Base-by-base conservation (phyloP, 2,888 invertebrate genomes). In the Orthonychiurus folsomi region DNA sequence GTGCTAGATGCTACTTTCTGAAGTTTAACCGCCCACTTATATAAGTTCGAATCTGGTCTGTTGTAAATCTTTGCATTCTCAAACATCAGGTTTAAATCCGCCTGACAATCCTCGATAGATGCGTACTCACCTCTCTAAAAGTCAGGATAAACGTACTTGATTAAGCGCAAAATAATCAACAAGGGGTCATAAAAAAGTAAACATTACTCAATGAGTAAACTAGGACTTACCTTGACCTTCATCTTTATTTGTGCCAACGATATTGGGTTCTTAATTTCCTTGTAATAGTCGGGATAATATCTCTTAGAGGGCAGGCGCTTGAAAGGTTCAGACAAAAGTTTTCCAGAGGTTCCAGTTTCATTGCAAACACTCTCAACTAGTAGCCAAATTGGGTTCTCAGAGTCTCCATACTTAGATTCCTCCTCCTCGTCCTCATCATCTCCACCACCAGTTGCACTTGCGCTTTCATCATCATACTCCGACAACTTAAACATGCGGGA, bases 261-360 rank as follows among this genome's bases (percentile, higher is more conserved):
- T 72, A 99, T 87, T 0, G 99, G 97, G 75, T 90, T 89, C 76
- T 93, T 91, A 59, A 99, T 97, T 76, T 94, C 92, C 73, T 90
- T 89, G 79, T 95, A 99, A 78, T 99, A 99, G 79, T 97, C 97
- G 0, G 96, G 93, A 79, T 97, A 95, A 69, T 87, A 87, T 63
- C 93, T 82, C 55, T 86, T 87, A 5, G 90, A 91, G 0, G 97
- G 97, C 63, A 99, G 80, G 74, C 90, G 89, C 85, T 90, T 87
- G 79, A 97, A 92, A 0, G 94, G 92, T 75, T 95, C 93, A 26
- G 90, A 87, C 75, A 95, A 81, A n/a, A 85, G 82, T 1, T 85
- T 81, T n/a, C 92, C 93, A 21, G 64, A 63, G 59, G 54, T 68
- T 61, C 65, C 74, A 63, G 69, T 75, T 68, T 75, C 76, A 62